These are phyloP conservation scores for Darevskia mixta DNA, from an alignment of 2,797 vertebrate species.

Conservation along the genomic window DNA sequence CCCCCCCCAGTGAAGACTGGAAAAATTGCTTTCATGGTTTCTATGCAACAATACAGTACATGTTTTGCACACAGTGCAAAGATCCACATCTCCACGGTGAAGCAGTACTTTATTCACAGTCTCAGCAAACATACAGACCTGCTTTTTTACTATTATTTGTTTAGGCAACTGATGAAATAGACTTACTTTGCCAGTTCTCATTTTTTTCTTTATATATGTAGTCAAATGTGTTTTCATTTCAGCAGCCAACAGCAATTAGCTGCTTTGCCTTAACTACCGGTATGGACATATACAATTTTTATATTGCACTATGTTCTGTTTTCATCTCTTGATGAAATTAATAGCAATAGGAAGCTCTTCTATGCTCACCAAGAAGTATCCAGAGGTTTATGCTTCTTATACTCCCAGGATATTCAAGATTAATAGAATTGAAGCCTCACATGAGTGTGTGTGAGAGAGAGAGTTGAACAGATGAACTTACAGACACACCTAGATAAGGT, in stretches of 20 bases:
- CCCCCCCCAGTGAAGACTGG: not conserved
- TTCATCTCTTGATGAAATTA: not conserved
- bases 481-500: not conserved
- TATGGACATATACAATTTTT: conserved; percentile 47
- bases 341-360: not conserved
- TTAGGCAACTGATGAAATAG: conserved; percentile 17
- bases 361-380: not conserved
- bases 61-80: not conserved
- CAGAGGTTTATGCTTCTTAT: not conserved
- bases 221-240: not conserved
- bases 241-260: not conserved
- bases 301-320: conserved; percentile 39
- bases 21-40: conserved; percentile 41
- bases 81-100: conserved; percentile 34
- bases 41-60: not conserved
- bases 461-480: not conserved
- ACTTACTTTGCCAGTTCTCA: conserved; percentile 9
- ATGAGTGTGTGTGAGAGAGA: not conserved
- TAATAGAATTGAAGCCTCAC: not conserved
- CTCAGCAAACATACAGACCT: conserved; percentile 26
- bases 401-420: too few species aligned
- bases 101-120: conserved; percentile 34
- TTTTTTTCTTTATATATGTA: not conserved
- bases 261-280: conserved; percentile 57
- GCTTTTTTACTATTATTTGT: conserved; percentile 54